Evolutionary conservation across 2,888 invertebrate species (phyloP).

Genomic region (Hipparchia sbordonii): DNA sequence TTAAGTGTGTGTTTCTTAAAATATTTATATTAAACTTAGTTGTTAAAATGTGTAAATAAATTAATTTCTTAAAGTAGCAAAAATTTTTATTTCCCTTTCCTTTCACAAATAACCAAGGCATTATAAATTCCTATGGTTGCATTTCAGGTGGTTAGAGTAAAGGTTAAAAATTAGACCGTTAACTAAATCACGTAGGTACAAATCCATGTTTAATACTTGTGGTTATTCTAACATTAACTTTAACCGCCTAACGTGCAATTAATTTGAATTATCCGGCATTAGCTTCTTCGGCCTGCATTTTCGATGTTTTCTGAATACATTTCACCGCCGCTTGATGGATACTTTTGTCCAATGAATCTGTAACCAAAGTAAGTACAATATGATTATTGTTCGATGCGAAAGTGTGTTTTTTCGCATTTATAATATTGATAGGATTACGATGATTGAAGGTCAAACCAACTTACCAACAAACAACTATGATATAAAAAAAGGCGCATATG

Average conservation of each 20-base stretch:
- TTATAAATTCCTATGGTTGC: background rate
- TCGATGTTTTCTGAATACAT: constrained; percentile 82
- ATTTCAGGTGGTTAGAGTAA: too few relatives aligned
- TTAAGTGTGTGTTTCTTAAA: constrained; percentile 42
- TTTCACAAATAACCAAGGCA: background rate
- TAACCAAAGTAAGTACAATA: constrained; percentile 43
- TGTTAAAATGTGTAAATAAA: constrained; percentile 75
- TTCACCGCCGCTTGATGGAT: constrained; percentile 91
- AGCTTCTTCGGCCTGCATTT: constrained; percentile 60
- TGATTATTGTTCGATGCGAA: too few relatives aligned
- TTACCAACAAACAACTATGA: too few relatives aligned
- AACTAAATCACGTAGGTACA: too few relatives aligned
- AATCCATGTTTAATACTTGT: too few relatives aligned
- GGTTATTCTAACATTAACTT: too few relatives aligned
- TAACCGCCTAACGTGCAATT: background rate
- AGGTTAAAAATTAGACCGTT: too few relatives aligned
- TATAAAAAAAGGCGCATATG: too few relatives aligned
- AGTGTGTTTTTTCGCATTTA: too few relatives aligned
- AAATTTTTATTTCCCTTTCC: constrained; percentile 38
- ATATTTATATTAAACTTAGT: constrained; percentile 70
- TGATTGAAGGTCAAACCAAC: too few relatives aligned
- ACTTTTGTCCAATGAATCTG: constrained; percentile 89
- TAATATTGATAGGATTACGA: too few relatives aligned
- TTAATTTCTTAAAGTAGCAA: constrained; percentile 49
- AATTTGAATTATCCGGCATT: constrained; percentile 54